Evolutionary conservation across 2,888 invertebrate species (phyloP).

Genomic region (Hyppa rectilinea): DNA sequence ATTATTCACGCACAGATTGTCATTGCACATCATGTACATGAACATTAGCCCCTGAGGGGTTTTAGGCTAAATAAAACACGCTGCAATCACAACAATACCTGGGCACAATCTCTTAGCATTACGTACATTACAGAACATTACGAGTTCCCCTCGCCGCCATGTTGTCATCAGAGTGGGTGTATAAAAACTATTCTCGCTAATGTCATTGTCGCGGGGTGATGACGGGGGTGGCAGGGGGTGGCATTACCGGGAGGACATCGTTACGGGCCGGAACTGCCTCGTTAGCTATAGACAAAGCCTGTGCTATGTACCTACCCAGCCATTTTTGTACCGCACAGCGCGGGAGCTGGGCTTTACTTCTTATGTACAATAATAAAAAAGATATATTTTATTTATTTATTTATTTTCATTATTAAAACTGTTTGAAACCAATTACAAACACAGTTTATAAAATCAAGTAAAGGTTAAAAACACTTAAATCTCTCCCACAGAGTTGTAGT

Average conservation of each 20-base stretch:
- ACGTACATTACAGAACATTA: constrained; percentile 23
- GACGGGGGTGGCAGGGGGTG: constrained; percentile 64
- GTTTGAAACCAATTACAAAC: neutral
- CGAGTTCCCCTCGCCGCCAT: constrained; percentile 30
- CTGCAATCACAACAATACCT: constrained; percentile 23
- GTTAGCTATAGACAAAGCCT: constrained; percentile 86
- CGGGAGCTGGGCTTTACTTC: constrained; percentile 59
- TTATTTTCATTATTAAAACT: neutral
- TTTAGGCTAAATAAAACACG: neutral
- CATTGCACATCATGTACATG: too few species aligned
- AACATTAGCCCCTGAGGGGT: neutral
- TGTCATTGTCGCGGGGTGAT: constrained; percentile 77
- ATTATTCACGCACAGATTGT: neutral
- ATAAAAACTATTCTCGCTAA: constrained; percentile 73
- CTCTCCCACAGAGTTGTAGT: neutral
- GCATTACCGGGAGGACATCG: constrained; percentile 85
- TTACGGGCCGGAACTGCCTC: constrained; percentile 86
- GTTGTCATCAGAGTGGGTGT: constrained; percentile 59
- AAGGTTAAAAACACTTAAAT: neutral
- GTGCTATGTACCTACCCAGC: constrained; percentile 83
- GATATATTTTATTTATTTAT: neutral
- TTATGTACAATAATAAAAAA: neutral
- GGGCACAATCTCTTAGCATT: constrained; percentile 48
- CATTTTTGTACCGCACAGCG: constrained; percentile 75
- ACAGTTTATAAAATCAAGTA: neutral